Evolutionary conservation across 2,113 vertebrate species (phyloP), one percentile per base, ranked within the genome.

Genomic region (Odontophorus gujanensis): DNA sequence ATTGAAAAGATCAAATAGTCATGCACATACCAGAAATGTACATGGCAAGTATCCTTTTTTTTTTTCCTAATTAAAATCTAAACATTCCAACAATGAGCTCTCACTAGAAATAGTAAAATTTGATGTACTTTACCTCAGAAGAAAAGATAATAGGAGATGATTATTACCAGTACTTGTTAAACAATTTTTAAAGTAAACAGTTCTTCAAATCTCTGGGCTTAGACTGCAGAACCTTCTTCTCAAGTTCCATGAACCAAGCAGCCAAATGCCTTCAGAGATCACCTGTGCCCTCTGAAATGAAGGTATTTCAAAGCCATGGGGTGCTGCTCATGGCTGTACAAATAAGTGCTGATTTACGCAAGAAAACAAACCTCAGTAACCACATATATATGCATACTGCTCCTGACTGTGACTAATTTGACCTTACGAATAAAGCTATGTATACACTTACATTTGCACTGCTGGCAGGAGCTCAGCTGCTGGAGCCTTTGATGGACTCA

Each of bases 361-460:
- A 83, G 82, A 78, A 83, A 91, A 71, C 24, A 83, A 95, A 53
- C 55, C 84, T 93, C 87, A 82, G 17, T 43, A 87, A 94, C 72
- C 59, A 74, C 67, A 59, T 58, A 91, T 10, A 87, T 20, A 66
- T 22, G 79, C 9, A 65, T n/a, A 89, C 1, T 83, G 55, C 48
- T 81, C 79, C 45, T 51, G 34, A 94, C 83, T 36, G 61, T 75
- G 72, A 95, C 55, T 91, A 91, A 87, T 47, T 80, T 45, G 59
- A 40, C 34, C n/a, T 89, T 76, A 77, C 8, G 42, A 93, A 85
- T 51, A 81, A 65, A 93, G 30, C 38, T 68, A 85, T 15, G 24
- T 47, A 61, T 30, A 75, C 67, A 85, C 87, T 91, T 55, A 93
- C 58, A 67, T 38, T 74, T 80, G 55, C 42, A 40, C 51, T 45